Base-by-base conservation (phyloP, 2,888 invertebrate species). In the Agonopterix arenella region DNA sequence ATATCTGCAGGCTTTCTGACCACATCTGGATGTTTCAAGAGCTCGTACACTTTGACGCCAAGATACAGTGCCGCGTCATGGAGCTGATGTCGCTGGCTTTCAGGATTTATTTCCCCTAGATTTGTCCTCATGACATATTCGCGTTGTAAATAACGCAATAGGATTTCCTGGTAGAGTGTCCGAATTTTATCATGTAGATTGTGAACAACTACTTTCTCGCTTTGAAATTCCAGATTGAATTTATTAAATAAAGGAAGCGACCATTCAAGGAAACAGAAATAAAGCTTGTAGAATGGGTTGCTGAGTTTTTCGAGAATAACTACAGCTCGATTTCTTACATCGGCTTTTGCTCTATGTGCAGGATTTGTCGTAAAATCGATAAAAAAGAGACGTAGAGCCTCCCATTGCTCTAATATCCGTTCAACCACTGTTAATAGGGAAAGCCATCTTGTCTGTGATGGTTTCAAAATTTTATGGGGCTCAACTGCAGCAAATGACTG, bases 381-480 rank as follows among this genome's bases (percentile, higher is more conserved):
- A 45, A 49, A 49, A 45, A 11, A 49, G 28, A 45, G 36, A 28
- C 28, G 40, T 18, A 49, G 28, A 11, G 45, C 49, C n/a, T 38
- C 13, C 41, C 40, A 45, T 16, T 49, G 11, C 8, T 18, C 18
- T 7, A 49, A 4, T 11, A 49, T 5, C 4, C 49, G 10, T 16
- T 9, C 42, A 9, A 49, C 49, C 36, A 49, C 49, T 18, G 10
- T 8, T 8, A 10, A 5, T 5, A 49, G 42, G 9, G 49, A 49
- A 28, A 49, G 36, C 46, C 49, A 49, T 42, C 49, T 45, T 3
- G 49, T 49, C 46, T 49, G 49, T 4, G 41, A 42, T 13, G 49
- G 45, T 4, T 46, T 41, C 8, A 49, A 36, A n/a, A 49, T 40
- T 46, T 49, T 45, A 9, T 49, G 46, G 13, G 46, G 46, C 9